Evolutionary conservation across 1,140 invertebrate species (phyloP), one percentile per base, ranked within the genome.

Genomic region (Pristionchus pacificus): DNA sequence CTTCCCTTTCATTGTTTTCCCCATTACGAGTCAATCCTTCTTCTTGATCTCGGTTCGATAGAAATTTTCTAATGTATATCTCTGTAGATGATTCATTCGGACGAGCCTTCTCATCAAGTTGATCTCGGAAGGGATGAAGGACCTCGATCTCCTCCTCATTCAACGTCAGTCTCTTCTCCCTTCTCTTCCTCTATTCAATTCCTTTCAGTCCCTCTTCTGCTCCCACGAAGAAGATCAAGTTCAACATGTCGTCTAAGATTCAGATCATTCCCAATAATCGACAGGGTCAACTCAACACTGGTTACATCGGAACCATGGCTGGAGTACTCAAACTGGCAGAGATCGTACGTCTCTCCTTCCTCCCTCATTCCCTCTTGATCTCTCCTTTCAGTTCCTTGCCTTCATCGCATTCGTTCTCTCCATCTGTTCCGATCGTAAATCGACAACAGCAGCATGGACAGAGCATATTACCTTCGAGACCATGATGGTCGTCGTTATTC

Each of bases 381-480:
- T 33, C 33, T 59, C 58, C 28, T 65, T 77, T 60, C 57, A 83
- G 81, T 59, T 74, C 49, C 73, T 82, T 19, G 75, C 82, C 3
- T 82, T 82, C 59, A 71, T 84, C 27, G 70, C 80, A 2, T 83
- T 83, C 62, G 78, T 83, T 65, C 70, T 83, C 27, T 77, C 81
- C 6, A 83, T 83, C 70, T 83, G 81, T 68, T 66, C 81, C 14
- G 80, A 82, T 71, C 74, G 81, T 28, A 62, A 78, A 19, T 80
- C 80, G 55, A 84, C 81, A 14, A 79, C 70, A 14, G 71, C 78
- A 14, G 81, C 82, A 19, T 83, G 82, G 82, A 77, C 80, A 32
- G 81, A 84, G 63, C 82, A 83, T 67, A 84, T 83, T 55, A 71
- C 82, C 15, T 83, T 83, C 63, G 81, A 84, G 70, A 76, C 77